A percentile compares a stretch with the other conserved stretches of the same genome.
Conservation (phyloP, 2,113 vertebrate genomes). For the Rallus limicola region DNA sequence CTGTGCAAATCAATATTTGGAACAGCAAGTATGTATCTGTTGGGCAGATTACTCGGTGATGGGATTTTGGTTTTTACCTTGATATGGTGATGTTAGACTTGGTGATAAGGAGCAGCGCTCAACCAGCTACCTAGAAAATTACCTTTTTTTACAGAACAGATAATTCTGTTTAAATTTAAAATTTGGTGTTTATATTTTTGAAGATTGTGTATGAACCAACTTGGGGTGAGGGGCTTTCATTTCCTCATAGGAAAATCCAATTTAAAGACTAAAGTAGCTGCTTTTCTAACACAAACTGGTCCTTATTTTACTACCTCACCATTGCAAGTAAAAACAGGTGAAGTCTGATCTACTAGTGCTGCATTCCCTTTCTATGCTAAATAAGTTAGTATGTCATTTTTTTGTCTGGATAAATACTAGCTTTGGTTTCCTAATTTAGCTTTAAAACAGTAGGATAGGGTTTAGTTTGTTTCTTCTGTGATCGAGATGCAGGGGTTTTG, state of each 20-base stretch:
- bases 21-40: background rate
- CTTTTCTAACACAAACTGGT: too few species aligned
- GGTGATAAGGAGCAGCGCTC: background rate
- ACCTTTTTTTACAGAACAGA: background rate
- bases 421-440: background rate
- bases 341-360: background rate
- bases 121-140: background rate
- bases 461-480: background rate
- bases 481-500: background rate
- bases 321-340: background rate
- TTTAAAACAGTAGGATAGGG: background rate
- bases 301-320: background rate
- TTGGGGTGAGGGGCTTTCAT: background rate
- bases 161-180: background rate
- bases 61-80: background rate
- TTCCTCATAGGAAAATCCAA: background rate
- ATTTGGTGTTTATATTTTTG: background rate
- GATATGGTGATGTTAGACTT: background rate
- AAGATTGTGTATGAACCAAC: background rate
- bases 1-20: background rate
- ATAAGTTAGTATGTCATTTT: background rate
- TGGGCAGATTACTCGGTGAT: background rate
- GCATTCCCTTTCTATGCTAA: background rate
- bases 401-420: background rate
- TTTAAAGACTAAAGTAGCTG: background rate